Base-by-base conservation (phyloP, 2,888 invertebrate genomes). In the Lomographa bimaculata region DNA sequence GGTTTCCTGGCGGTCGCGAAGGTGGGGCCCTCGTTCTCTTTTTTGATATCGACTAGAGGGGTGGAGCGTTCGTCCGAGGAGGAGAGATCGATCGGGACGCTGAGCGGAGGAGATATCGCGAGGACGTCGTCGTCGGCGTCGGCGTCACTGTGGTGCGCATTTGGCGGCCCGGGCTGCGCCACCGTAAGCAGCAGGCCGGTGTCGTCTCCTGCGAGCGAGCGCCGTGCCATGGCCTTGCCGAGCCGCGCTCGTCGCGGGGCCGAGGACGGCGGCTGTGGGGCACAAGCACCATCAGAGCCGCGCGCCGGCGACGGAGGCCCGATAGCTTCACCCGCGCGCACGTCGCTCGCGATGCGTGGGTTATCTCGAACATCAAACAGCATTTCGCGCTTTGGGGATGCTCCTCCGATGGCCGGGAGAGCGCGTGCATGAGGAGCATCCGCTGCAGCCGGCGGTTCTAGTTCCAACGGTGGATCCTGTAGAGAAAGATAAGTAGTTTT, bases 261-360 rank as follows among this genome's bases (percentile, higher is more conserved):
- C 53, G 60, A 76, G 36, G 66, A 87, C 46, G 72, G 91, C 7
- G 91, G 91, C 46, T 92, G 92, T 0, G 92, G 92, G 0, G 91
- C 90, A 47, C 92, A 93, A 54, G 92, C 91, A 1, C 92, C 93
- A 2, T 92, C 93, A 3, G 93, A 93, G 8, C 93, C 93, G 3
- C 93, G 82, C 1, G 93, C 93, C 0, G 94, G 93, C 29, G 93
- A 93, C 0, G 93, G 93, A 1, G 93, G 93, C 1, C 93, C 92
- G n/a, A 77, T 44, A 4, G 80, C 77, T 46, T 84, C 87, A 8
- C 77, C 64, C 1, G 83, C 77, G 3, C 78, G 75, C 17, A 74
- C 64, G 46, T 82, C 71, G 57, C 73, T 67, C 48, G 80, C 70
- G 46, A 87, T 66, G 58, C 89, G 74, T 23, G 78, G 56, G 41